phyloP scores from a whole-genome alignment of 2,888 invertebrate genomes.

The Phlogophora meticulosa region DNA sequence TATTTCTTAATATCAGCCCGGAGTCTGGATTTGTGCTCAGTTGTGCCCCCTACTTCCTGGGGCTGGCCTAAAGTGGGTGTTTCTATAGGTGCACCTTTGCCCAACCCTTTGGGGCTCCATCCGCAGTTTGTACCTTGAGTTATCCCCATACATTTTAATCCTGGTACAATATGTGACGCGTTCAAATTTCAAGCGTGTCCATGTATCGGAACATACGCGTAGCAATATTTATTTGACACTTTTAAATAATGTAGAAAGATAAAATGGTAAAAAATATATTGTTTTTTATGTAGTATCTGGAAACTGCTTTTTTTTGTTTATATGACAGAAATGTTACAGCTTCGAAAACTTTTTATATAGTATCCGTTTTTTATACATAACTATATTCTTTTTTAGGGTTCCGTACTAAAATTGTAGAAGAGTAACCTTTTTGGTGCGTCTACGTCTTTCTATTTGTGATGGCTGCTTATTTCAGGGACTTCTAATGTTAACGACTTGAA shows the following conservation, averaged over 20 bases:
- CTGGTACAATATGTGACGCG: slow-evolving; percentile 8
- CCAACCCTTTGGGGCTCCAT: no score
- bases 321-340: background rate
- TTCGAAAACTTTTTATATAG: slow-evolving; percentile 2
- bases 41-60: no score
- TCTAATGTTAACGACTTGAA: background rate
- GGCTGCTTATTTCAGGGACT: background rate
- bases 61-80: no score
- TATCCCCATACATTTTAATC: background rate
- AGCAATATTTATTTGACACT: slow-evolving; percentile 39
- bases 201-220: slow-evolving; percentile 18
- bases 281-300: slow-evolving; percentile 8
- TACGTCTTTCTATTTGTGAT: no score
- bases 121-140: no score
- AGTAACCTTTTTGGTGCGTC: no score
- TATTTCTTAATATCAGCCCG: no score
- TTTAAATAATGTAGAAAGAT: slow-evolving; percentile 24
- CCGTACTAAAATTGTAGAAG: no score
- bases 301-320: slow-evolving; percentile 4
- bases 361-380: background rate
- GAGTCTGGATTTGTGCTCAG: no score
- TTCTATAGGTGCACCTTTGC: no score
- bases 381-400: background rate
- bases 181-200: slow-evolving; percentile 19
- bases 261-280: slow-evolving; percentile 29